Evolutionary conservation across 53 echinoderm and acorn worm species (phyloP).

Genomic region (Zoroaster sp.): DNA sequence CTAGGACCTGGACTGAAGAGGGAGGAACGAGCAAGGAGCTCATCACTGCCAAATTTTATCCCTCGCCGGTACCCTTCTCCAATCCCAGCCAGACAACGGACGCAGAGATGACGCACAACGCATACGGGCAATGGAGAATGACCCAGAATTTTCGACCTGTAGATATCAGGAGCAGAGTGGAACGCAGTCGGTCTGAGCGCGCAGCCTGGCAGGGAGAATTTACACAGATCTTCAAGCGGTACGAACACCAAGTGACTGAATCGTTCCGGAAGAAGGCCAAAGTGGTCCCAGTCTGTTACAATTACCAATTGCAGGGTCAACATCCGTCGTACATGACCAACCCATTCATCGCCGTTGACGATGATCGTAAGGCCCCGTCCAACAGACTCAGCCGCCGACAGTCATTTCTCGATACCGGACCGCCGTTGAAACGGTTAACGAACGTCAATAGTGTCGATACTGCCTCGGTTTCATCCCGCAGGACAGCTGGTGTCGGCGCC

Average conservation of each 20-base stretch:
- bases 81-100: conserved; percentile 4
- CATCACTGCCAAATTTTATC: conserved; percentile 58
- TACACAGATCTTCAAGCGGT: conserved; percentile 73
- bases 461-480: conserved; percentile 25
- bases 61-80: conserved; percentile 50
- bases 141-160: neutral
- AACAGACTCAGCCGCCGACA: conserved; percentile 47
- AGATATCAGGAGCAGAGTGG: neutral
- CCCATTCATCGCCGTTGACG: neutral
- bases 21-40: neutral
- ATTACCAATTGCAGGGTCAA: neutral
- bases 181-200: neutral
- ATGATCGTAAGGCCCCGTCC: neutral
- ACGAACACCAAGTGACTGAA: conserved; percentile 74
- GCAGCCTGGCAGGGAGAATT: conserved; percentile 56
- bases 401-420: conserved; percentile 24
- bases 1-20: conserved; percentile 39
- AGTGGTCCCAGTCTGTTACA: neutral
- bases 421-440: conserved; percentile 27
- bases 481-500: neutral
- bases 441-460: conserved; percentile 47
- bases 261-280: conserved; percentile 70
- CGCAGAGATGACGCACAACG: conserved; percentile 27
- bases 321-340: neutral
- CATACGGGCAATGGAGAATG: conserved; percentile 32